Base-by-base conservation (phyloP, 1,140 invertebrate species). In the Pseudachorutes palmiensis region DNA sequence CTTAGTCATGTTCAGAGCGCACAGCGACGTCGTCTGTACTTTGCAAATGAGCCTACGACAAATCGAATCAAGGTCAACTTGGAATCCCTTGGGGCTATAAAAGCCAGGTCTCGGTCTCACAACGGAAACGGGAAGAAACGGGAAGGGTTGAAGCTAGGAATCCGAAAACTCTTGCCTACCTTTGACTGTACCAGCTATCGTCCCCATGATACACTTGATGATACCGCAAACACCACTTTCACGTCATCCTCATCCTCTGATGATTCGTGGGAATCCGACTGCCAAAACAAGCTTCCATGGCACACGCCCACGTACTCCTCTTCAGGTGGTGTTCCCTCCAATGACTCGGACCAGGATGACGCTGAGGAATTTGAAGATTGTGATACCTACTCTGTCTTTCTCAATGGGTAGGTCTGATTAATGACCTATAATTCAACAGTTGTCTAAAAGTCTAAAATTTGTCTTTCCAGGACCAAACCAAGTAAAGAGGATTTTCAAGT, bases 321-420 rank as follows among this genome's bases (percentile, higher is more conserved):
- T 55, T 55, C 51, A 41, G 19, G n/a, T n/a, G n/a, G 24, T 55
- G 12, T 55, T 55, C 51, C 51, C 12, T 14, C 64, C 1, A 31
- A 49, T 28, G 33, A 31, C 0, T 58, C 64, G 14, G 19, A 58
- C 0, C 30, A 26, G 14, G 64, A 65, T 1, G 24, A 36, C 2
- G 64, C 41, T 0, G 64, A 65, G 2, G 48, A 49, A 1, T 65
- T 65, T 36, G 64, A 36, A 28, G 64, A 65, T 0, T 65, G 64
- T 58, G 9, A 12, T 1, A 36, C n/a, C 24, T 65, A 28, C 24
- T 24, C 51, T 16, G 32, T 65, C 16, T 65, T 14, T 28, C 57
- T 65, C 14, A 36, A 65, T 26, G 64, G 64, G 64, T 65, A 31
- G 24, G 19, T 41, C 14, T 41, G 24, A 26, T 32, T 16, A 48